phyloP scores from a whole-genome alignment of 1,140 invertebrate species.

The Bombus breviceps region DNA sequence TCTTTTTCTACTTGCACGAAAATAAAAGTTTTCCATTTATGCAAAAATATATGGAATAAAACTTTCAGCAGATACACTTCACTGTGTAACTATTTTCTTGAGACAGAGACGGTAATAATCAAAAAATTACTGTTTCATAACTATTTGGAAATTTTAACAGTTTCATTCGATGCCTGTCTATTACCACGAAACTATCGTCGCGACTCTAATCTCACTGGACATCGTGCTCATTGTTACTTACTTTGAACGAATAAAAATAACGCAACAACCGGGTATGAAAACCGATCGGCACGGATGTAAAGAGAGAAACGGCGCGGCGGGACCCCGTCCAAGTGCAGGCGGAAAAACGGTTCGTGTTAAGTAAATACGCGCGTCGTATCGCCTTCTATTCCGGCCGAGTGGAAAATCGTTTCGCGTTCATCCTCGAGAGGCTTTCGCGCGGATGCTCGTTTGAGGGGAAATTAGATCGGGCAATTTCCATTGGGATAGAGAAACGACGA shows the following conservation, averaged over 20 bases:
- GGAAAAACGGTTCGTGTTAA: slow-evolving; percentile 43
- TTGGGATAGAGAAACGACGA: background rate
- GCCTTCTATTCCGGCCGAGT: slow-evolving; percentile 46
- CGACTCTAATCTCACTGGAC: background rate
- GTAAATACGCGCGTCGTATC: slow-evolving; percentile 42
- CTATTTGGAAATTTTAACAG: too few species aligned
- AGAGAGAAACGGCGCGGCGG: background rate
- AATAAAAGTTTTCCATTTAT: too few species aligned
- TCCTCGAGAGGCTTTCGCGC: slow-evolving; percentile 38
- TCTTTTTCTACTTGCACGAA: too few species aligned
- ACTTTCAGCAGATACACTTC: too few species aligned
- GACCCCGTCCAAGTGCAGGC: too few species aligned
- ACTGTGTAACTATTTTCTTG: too few species aligned
- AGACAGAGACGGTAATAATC: too few species aligned
- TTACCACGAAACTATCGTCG: too few species aligned
- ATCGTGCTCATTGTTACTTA: background rate
- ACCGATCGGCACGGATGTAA: background rate
- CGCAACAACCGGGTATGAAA: background rate
- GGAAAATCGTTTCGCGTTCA: slow-evolving; percentile 55
- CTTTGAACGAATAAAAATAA: background rate
- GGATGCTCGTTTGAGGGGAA: slow-evolving; percentile 54
- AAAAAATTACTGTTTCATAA: too few species aligned
- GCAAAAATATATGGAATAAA: too few species aligned
- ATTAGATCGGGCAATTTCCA: slow-evolving; percentile 63
- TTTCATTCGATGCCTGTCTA: too few species aligned